Percentiles rank a stretch among this genome's conserved stretches.
Conservation (phyloP, 2,797 vertebrate genomes). For the Orientallactaga sibirica region DNA sequence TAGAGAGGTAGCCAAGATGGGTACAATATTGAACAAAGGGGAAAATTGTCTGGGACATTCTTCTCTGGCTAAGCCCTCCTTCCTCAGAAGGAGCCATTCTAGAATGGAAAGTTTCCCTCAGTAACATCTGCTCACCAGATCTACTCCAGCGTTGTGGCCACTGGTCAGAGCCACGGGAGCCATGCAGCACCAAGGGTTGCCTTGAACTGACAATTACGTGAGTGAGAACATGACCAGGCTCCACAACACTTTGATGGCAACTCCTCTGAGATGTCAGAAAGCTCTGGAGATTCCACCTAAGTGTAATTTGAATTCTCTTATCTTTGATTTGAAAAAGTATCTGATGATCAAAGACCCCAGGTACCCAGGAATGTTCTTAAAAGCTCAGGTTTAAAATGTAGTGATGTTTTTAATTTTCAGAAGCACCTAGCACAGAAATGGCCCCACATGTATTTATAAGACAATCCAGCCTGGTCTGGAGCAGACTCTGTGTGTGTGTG, state of each 20-base stretch:
- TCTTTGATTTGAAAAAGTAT: conserved; percentile 42
- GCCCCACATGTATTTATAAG: background rate
- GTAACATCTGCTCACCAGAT: conserved; percentile 68
- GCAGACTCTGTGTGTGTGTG: background rate
- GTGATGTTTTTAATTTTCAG: conserved; percentile 20
- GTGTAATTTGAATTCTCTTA: conserved; percentile 17
- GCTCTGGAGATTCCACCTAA: background rate
- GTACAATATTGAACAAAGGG: conserved; percentile 53
- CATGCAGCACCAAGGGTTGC: background rate
- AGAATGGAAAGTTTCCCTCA: conserved; percentile 63
- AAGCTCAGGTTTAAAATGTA: background rate
- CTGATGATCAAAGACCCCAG: background rate
- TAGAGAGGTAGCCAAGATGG: conserved; percentile 47
- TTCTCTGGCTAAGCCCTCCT: conserved; percentile 52
- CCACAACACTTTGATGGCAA: background rate
- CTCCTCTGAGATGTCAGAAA: conserved; percentile 25
- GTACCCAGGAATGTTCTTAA: conserved; percentile 10
- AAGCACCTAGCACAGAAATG: conserved; percentile 38
- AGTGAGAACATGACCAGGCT: background rate
- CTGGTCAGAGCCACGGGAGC: background rate
- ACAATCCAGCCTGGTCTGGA: background rate
- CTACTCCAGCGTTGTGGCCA: background rate
- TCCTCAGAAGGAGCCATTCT: conserved; percentile 62
- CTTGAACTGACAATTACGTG: background rate
- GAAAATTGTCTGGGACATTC: conserved; percentile 52